phyloP scores from a whole-genome alignment of 2,797 vertebrate species.

The Adrianichthys oophorus region DNA sequence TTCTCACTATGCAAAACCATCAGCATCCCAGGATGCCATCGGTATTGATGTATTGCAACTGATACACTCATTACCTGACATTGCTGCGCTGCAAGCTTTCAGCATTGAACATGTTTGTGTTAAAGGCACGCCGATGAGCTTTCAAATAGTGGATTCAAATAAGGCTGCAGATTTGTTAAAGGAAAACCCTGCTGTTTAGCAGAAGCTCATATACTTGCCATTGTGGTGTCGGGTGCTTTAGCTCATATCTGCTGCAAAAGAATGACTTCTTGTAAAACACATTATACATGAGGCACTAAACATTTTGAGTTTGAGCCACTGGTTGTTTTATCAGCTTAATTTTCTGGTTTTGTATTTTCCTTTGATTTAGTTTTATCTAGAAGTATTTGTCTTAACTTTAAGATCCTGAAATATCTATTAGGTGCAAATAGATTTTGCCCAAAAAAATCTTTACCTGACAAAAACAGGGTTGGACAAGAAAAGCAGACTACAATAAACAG shows the following conservation, averaged over 20 bases:
- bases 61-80: conserved; percentile 63
- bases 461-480: too few relatives aligned
- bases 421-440: too few relatives aligned
- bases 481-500: too few relatives aligned
- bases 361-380: too few relatives aligned
- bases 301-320: background rate
- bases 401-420: too few relatives aligned
- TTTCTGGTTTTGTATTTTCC: too few relatives aligned
- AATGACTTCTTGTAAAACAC: conserved; percentile 43
- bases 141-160: conserved; percentile 33
- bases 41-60: conserved; percentile 65
- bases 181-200: conserved; percentile 39
- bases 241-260: conserved; percentile 70
- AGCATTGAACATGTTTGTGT: conserved; percentile 58
- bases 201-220: conserved; percentile 72
- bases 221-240: conserved; percentile 54
- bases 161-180: conserved; percentile 58
- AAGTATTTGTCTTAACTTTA: too few relatives aligned
- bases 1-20: conserved; percentile 71
- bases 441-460: too few relatives aligned
- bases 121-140: conserved; percentile 67
- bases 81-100: conserved; percentile 55
- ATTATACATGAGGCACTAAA: conserved; percentile 19
- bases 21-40: conserved; percentile 58
- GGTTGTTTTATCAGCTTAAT: background rate